Base-by-base conservation (phyloP, 2,797 vertebrate species). In the Sebastes hubbsi region DNA sequence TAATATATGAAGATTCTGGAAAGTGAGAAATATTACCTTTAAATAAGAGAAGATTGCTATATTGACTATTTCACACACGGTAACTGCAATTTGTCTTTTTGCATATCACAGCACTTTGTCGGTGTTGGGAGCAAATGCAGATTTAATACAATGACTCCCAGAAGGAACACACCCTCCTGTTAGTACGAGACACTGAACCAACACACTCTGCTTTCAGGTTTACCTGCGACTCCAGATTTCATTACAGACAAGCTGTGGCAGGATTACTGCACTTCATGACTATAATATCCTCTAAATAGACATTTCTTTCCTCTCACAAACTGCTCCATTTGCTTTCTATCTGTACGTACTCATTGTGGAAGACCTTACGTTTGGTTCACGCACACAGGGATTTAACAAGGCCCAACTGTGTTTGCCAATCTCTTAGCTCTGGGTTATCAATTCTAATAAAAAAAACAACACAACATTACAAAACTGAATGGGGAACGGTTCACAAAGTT, bases 81-180 rank as follows among this genome's bases (percentile, higher is more conserved):
- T 72, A 65, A 58, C 59, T 70, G 76, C 55, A 88, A 82, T 91
- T 89, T 83, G 68, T 87, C 70, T 77, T 89, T 90, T 80, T 81
- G 80, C 68, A 82, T 72, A 83, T 77, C 74, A 65, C 64, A 86
- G 80, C 69, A 82, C 61, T 85, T 83, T 76, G 80, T 46, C 78
- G 65, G 64, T 1, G 46, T 62, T 76, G 63, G 54, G 46, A 77
- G 72, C 34, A 80, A 86, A 80, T 66, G 30, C 66, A 87, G 78
- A 88, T 90, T 91, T 80, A 89, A 77, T 85, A 75, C 20, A 70
- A 78, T 5, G 66, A 46, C 75, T 87, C 72, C 52, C 67, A 59
- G 66, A 69, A 42, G 72, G 55, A 89, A 82, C 62, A 71, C 25
- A 13, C 72, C 77, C 77, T 78, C 14, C 25, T 81, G 25, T 89